Evolutionary conservation across 2,113 vertebrate species (phyloP), one percentile per base, ranked within the genome.

Genomic region (Amphilophus citrinellus): DNA sequence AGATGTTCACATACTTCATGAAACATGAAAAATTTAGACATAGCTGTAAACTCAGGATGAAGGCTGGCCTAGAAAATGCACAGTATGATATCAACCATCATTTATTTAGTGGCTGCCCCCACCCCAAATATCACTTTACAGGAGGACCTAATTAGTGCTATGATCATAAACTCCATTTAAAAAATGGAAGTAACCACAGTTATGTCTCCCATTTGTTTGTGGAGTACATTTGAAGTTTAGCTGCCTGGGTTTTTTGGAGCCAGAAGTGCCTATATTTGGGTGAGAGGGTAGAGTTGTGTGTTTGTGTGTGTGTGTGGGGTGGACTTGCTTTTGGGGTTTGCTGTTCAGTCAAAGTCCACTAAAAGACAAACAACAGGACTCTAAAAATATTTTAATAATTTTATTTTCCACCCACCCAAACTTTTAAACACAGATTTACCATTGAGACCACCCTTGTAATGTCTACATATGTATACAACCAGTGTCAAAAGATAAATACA

Each of bases 1-100:
- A 53, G 44, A 47, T 77, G 71, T 22, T 76, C 27, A 73, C 27
- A 59, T 37, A 76, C n/a, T 35, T 57, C 17, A 24, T 24, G 24
- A 24, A 4, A 42, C 62, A 84, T 90, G 57, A 87, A 84, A 89
- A 5, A 89, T 85, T 17, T 71, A 89, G 57, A 80, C 66, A 30
- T 7, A 47, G 60, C 15, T 37, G 30, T 15, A 71, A 57, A 79
- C 44, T 65, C 78, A 79, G 59, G 35, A 37, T 65, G 61, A 78
- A 14, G 68, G 18, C 15, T 50, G 57, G 7, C 47, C 73, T 56
- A 13, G 4, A 83, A 83, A 77, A 80, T 6, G 82, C 39, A 62
- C 79, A 90, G 65, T 65, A 22, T 59, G 84, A 82, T 50, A 62
- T 86, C 61, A 66, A 17, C 37, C 15, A 82, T 89, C 5, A 82